Conservation (phyloP, 2,113 vertebrate species). For the Coptodon rendalli region DNA sequence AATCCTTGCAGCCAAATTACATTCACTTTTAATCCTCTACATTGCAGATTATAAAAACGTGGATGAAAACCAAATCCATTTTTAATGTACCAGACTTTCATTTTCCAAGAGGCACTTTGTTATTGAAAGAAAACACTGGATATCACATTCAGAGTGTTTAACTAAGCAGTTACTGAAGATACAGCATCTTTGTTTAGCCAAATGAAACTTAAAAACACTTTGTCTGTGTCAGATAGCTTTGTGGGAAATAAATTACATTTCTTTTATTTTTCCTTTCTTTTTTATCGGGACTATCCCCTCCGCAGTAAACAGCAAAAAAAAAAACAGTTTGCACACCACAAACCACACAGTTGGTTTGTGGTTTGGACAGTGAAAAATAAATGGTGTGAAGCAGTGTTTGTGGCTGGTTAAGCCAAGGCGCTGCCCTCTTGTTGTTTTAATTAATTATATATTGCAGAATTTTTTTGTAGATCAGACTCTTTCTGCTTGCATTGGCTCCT, state of each 20-base stretch:
- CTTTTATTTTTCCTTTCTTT: background rate
- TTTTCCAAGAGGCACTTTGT: conserved; percentile 23
- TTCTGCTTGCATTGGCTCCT: background rate
- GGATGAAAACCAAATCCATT: conserved; percentile 29
- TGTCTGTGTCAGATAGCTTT: background rate
- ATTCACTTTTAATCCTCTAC: conserved; percentile 10
- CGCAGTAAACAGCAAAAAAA: background rate
- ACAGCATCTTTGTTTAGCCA: background rate
- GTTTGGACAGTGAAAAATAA: background rate
- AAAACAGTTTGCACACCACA: background rate
- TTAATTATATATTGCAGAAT: background rate
- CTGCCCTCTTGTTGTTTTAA: background rate
- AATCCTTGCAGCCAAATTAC: background rate
- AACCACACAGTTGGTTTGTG: background rate
- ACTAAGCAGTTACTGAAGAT: background rate
- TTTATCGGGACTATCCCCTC: background rate
- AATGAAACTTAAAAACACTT: conserved; percentile 12
- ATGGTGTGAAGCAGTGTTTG: background rate
- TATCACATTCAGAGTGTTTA: conserved; percentile 8
- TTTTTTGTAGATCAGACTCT: background rate
- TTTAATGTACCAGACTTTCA: conserved; percentile 14
- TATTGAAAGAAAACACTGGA: background rate
- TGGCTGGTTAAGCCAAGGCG: background rate
- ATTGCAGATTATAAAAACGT: background rate
- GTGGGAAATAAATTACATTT: background rate